These are phyloP conservation scores for Cyphomyrus discorhynchus DNA, from an alignment of 2,113 vertebrate species.

Conservation along the genomic window DNA sequence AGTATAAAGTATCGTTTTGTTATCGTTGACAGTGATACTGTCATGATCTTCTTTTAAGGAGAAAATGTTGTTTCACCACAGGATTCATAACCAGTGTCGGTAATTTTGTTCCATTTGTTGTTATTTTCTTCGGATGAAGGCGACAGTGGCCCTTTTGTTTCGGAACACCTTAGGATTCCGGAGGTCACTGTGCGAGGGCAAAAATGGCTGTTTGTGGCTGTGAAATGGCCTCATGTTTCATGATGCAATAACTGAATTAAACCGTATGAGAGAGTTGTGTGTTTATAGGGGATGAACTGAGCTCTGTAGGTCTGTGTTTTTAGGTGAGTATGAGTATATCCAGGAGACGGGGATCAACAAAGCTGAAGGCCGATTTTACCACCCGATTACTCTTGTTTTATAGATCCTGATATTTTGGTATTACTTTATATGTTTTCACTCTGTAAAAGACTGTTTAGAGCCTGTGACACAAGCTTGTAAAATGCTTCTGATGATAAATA, in stretches of 20 bases:
- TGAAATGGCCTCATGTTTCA: slow-evolving; percentile 18
- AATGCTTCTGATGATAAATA: neutral
- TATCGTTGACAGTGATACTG: neutral
- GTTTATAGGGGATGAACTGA: neutral
- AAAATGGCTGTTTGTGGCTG: slow-evolving; percentile 12
- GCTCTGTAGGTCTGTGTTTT: slow-evolving; percentile 1
- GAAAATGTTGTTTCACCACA: slow-evolving; percentile 14
- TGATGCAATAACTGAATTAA: slow-evolving; percentile 23
- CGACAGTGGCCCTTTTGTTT: slow-evolving; percentile 13
- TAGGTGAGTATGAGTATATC: neutral
- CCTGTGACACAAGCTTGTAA: slow-evolving; percentile 13
- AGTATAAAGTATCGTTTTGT: neutral
- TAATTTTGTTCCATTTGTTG: slow-evolving; percentile 21
- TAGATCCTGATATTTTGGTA: slow-evolving; percentile 18
- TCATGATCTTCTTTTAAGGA: slow-evolving; percentile 15
- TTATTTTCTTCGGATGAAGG: neutral
- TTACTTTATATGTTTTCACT: neutral
- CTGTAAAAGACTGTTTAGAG: neutral
- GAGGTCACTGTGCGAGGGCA: slow-evolving; percentile 17
- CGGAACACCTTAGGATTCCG: slow-evolving; percentile 17
- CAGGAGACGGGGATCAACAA: neutral
- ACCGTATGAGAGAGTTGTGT: neutral
- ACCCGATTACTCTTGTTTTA: slow-evolving; percentile 18
- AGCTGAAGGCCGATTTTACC: slow-evolving; percentile 9
- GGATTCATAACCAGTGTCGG: slow-evolving; percentile 20